These are phyloP conservation scores for Hanleya hanleyi DNA, from an alignment of 2,888 invertebrate genomes.

Conservation along the genomic window DNA sequence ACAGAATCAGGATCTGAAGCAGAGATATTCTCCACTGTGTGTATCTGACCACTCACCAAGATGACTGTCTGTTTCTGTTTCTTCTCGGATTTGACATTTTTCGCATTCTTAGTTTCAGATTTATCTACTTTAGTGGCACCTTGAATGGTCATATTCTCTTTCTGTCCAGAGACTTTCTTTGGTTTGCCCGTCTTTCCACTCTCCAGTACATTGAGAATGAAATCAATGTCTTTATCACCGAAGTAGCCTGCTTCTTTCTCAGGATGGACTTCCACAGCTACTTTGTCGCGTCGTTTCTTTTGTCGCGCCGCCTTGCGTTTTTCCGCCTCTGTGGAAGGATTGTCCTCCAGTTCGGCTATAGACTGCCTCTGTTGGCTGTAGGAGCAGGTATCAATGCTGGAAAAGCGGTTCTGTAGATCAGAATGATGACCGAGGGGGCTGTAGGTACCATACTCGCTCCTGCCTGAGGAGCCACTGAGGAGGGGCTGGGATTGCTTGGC, in stretches of 20 bases:
- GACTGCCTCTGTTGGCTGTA: too few species aligned
- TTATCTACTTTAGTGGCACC: constrained; percentile 22
- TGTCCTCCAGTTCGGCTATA: too few species aligned
- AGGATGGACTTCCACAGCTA: neutral
- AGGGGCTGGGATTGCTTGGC: neutral
- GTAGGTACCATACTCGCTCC: too few species aligned
- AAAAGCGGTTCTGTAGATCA: too few species aligned
- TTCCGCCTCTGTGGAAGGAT: too few species aligned
- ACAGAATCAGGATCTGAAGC: too few species aligned
- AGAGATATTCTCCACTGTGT: too few species aligned
- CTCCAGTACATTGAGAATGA: neutral
- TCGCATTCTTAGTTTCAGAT: constrained; percentile 28
- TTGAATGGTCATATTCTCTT: constrained; percentile 25
- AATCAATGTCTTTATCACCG: neutral
- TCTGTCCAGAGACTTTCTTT: constrained; percentile 18
- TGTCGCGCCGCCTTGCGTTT: too few species aligned
- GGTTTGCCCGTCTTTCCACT: neutral
- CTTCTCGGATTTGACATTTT: constrained; percentile 26
- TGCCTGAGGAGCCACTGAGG: neutral
- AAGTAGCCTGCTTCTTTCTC: neutral
- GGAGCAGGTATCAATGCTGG: too few species aligned
- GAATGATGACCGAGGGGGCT: too few species aligned
- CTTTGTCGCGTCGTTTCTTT: neutral
- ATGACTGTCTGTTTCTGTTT: neutral
- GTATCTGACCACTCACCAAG: too few species aligned